Conservation (phyloP, 2,113 vertebrate species). For the Rhodinocichla rosea region DNA sequence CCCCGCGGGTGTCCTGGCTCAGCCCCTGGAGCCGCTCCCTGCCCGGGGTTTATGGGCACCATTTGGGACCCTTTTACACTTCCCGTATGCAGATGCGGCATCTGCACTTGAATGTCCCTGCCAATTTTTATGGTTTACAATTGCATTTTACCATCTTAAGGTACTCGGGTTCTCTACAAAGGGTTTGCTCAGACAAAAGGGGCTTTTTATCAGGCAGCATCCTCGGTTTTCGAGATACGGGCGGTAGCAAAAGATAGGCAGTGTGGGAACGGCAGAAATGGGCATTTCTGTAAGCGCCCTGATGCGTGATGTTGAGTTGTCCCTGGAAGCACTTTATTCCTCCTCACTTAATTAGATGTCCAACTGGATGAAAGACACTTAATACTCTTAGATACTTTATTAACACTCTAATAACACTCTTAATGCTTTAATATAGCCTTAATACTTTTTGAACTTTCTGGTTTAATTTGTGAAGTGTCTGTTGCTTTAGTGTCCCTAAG, state of each 20-base stretch:
- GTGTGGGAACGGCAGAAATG: neutral
- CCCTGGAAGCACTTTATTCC: neutral
- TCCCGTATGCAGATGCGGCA: neutral
- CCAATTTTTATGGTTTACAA: conserved; percentile 20
- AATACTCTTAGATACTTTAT: neutral
- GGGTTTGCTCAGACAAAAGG: conserved; percentile 26
- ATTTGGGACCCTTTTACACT: conserved; percentile 35
- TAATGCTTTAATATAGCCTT: neutral
- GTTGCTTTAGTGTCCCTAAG: neutral
- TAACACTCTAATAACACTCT: neutral
- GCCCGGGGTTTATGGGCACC: neutral
- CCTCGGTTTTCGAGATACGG: neutral
- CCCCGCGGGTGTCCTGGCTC: neutral
- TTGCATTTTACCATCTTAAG: conserved; percentile 2
- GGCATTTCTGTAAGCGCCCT: neutral
- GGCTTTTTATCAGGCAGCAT: neutral
- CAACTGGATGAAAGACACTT: neutral
- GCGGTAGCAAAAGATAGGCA: neutral
- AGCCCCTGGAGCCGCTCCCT: neutral
- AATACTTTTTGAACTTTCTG: neutral
- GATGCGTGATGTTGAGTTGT: too few relatives aligned
- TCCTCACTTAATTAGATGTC: neutral
- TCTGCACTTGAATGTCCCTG: conserved; percentile 56
- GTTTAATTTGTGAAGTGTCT: neutral
- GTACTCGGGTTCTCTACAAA: neutral